These are phyloP conservation scores for Pleuronectes platessa DNA, from an alignment of 2,113 vertebrate species.

Conservation along the genomic window DNA sequence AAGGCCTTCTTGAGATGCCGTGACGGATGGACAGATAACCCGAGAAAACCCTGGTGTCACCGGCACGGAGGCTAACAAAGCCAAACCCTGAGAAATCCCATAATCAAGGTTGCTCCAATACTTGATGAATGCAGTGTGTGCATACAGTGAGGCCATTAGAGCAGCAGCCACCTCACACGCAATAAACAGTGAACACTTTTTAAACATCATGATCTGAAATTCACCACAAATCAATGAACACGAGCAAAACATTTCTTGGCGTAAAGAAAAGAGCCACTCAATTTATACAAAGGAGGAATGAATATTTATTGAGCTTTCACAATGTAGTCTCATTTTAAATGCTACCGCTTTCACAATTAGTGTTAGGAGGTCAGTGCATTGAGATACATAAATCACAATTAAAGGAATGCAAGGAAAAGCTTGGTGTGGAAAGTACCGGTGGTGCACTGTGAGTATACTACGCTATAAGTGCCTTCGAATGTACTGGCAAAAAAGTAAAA, in stretches of 20 bases:
- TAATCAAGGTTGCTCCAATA: too few species aligned
- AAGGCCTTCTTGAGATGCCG: too few species aligned
- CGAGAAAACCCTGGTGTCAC: too few species aligned
- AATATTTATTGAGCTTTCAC: slow-evolving; percentile 71
- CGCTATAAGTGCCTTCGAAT: slow-evolving; percentile 16
- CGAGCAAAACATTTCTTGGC: too few species aligned
- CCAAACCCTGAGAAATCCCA: too few species aligned
- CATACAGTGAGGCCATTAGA: too few species aligned
- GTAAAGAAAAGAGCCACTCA: background rate
- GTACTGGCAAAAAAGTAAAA: slow-evolving; percentile 27
- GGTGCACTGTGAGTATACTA: background rate
- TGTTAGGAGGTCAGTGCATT: slow-evolving; percentile 58
- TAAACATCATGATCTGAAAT: too few species aligned
- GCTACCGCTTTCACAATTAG: slow-evolving; percentile 62
- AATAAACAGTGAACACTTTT: too few species aligned
- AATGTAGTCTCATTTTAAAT: slow-evolving; percentile 53
- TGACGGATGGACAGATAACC: too few species aligned
- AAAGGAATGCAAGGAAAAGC: slow-evolving; percentile 30
- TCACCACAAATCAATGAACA: too few species aligned
- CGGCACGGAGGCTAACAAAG: too few species aligned
- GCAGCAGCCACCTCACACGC: background rate
- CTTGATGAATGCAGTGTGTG: too few species aligned
- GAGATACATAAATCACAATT: slow-evolving; percentile 30
- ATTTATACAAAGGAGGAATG: slow-evolving; percentile 62
- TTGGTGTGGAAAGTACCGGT: slow-evolving; percentile 56